Conservation (phyloP, 2,888 invertebrate genomes). For the Cephus pygmeus region DNA sequence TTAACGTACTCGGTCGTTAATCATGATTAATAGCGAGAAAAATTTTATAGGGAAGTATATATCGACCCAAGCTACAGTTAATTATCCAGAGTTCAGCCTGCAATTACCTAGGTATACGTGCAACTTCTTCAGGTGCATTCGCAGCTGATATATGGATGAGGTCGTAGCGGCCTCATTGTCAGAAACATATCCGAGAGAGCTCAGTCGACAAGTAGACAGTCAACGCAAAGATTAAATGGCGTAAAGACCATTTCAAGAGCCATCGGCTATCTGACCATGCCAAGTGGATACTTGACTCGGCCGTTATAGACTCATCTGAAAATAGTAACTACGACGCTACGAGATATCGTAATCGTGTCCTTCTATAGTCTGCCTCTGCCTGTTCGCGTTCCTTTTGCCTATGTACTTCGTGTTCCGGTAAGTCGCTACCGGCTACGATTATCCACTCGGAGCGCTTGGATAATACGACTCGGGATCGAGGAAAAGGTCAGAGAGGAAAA, state of each 20-base stretch:
- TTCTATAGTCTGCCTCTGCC: background rate
- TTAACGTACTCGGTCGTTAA: background rate
- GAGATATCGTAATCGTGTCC: conserved; percentile 34
- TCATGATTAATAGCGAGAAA: background rate
- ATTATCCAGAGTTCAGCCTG: background rate
- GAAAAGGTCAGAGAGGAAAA: background rate
- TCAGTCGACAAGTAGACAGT: background rate
- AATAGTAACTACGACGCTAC: conserved; percentile 45
- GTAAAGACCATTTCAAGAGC: conserved; percentile 27
- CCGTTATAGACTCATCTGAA: conserved; percentile 49
- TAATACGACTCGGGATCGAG: background rate
- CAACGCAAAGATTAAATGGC: conserved; percentile 29
- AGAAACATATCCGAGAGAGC: background rate
- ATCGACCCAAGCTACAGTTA: background rate
- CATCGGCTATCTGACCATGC: conserved; percentile 37
- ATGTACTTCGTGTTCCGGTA: background rate
- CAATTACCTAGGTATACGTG: background rate
- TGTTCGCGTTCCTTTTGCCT: background rate
- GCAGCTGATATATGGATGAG: background rate
- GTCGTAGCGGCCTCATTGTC: background rate
- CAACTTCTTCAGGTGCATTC: background rate
- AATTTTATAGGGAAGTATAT: background rate
- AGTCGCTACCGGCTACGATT: background rate
- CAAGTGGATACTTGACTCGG: conserved; percentile 46
- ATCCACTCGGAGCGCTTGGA: background rate